Percentiles rank a stretch among this genome's conserved stretches.
phyloP scores from a whole-genome alignment of 2,888 invertebrate genomes.

The Erebia palarica region DNA sequence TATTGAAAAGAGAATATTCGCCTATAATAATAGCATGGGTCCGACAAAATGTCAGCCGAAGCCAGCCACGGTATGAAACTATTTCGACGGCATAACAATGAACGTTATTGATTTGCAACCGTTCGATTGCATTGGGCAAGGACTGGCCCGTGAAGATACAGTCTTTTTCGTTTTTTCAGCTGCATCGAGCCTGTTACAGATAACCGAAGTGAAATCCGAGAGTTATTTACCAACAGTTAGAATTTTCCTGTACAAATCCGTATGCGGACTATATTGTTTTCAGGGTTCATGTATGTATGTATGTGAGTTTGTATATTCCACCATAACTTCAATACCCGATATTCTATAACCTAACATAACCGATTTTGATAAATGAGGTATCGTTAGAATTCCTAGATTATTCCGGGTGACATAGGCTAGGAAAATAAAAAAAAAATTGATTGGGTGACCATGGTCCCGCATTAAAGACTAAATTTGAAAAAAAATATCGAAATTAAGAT shows the following conservation, averaged over 20 bases:
- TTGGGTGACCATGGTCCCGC: no score
- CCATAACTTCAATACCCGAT: no score
- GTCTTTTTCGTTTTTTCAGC: constrained; percentile 21
- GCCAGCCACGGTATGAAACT: constrained; percentile 38
- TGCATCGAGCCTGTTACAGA: constrained; percentile 11
- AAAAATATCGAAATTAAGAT: no score
- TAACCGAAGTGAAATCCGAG: constrained; percentile 14
- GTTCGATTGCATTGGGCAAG: constrained; percentile 10
- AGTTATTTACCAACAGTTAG: constrained; percentile 14
- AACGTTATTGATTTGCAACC: constrained; percentile 39
- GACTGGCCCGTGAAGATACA: constrained; percentile 18
- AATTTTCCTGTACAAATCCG: constrained; percentile 5
- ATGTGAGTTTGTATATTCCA: no score
- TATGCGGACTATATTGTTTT: no score
- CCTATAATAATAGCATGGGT: neutral
- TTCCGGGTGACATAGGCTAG: no score
- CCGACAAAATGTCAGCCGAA: constrained; percentile 16
- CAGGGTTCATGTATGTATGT: no score
- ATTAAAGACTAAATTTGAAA: no score
- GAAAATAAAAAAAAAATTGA: no score
- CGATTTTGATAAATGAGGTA: no score
- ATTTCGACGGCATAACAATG: constrained; percentile 37
- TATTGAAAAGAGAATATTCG: constrained; percentile 3
- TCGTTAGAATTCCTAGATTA: no score
- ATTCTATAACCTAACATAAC: no score